These are phyloP conservation scores for Siniperca chuatsi DNA, from an alignment of 2,113 vertebrate species.

Conservation along the genomic window DNA sequence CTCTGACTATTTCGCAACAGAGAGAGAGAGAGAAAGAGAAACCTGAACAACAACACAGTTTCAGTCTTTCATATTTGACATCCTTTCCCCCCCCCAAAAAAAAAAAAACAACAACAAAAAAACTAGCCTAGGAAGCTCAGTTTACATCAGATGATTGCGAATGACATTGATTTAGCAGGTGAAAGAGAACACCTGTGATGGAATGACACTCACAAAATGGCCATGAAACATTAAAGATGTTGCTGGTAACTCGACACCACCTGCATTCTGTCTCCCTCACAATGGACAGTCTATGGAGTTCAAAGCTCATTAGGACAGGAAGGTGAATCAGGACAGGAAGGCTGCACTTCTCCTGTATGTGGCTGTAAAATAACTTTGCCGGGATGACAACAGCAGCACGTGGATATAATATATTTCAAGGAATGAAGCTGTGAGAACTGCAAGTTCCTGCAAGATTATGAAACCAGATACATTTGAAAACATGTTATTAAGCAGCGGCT, in stretches of 20 bases:
- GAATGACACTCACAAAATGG: conserved; percentile 25
- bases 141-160: conserved; percentile 9
- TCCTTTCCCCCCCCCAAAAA: too few species aligned
- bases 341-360: neutral
- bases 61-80: neutral
- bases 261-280: conserved; percentile 2
- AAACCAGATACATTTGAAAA: neutral
- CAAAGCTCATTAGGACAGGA: conserved; percentile 26
- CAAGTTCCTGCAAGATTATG: conserved; percentile 15
- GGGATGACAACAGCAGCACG: neutral
- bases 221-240: conserved; percentile 67
- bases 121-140: neutral
- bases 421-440: neutral
- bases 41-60: conserved; percentile 2
- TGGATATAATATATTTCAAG: neutral
- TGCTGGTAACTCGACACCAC: conserved; percentile 62
- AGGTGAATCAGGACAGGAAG: conserved; percentile 19
- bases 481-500: conserved; percentile 3
- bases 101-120: neutral
- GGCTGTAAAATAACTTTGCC: neutral
- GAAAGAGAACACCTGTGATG: conserved; percentile 35
- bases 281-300: neutral
- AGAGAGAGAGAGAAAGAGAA: neutral
- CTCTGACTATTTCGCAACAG: neutral
- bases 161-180: conserved; percentile 46